Percentiles rank a stretch among this genome's conserved stretches.
Conservation (phyloP, 2,797 vertebrate genomes). For the Alcedo quadribrachys region DNA sequence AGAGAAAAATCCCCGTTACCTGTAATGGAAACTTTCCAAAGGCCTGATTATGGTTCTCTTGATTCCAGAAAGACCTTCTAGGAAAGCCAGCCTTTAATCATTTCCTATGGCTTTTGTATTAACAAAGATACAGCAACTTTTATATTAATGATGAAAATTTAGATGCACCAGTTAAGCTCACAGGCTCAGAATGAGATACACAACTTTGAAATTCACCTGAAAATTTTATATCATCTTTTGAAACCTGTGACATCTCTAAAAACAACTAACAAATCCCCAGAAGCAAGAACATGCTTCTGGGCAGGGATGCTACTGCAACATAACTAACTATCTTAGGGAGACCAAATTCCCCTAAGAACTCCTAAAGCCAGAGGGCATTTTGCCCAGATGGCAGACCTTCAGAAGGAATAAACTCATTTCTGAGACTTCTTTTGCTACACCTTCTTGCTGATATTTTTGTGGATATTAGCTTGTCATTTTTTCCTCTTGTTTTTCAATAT, state of each 20-base stretch:
- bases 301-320: neutral
- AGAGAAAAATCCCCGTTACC: neutral
- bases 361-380: neutral
- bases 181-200: neutral
- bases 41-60: neutral
- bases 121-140: neutral
- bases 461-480: neutral
- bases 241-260: neutral
- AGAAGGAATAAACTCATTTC: neutral
- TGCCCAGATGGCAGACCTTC: neutral
- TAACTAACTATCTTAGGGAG: neutral
- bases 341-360: neutral
- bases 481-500: neutral
- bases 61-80: neutral
- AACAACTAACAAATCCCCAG: neutral
- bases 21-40: neutral
- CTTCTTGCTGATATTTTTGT: neutral
- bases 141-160: neutral
- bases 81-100: neutral
- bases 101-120: neutral
- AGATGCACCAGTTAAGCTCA: neutral
- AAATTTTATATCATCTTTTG: neutral
- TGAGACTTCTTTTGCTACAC: neutral
- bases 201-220: neutral
- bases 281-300: neutral